Conservation (phyloP, 2,888 invertebrate species). For the Spialia ferax region DNA sequence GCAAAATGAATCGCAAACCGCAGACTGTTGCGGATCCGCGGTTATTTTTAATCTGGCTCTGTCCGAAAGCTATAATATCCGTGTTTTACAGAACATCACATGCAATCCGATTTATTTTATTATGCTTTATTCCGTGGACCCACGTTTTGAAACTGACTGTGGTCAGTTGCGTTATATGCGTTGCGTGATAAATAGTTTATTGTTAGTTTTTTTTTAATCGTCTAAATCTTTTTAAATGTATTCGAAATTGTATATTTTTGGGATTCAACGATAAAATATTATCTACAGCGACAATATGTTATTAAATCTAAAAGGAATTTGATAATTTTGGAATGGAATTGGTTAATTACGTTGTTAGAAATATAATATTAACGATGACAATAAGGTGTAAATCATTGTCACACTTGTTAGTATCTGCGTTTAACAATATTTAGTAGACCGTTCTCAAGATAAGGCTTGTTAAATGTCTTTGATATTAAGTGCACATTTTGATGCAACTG, state of each 20-base stretch:
- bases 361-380: neutral
- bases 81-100: constrained; percentile 44
- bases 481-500: neutral
- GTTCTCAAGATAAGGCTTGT: constrained; percentile 11
- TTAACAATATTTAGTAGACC: constrained; percentile 11
- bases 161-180: neutral
- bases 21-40: constrained; percentile 64
- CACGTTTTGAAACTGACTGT: neutral
- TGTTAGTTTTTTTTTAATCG: no score
- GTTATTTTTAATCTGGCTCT: constrained; percentile 61
- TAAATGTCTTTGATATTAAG: constrained; percentile 12
- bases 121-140: neutral
- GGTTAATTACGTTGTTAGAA: no score
- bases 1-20: constrained; percentile 70
- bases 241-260: no score
- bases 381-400: neutral
- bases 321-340: no score
- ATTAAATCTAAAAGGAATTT: no score
- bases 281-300: no score
- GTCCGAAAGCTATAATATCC: constrained; percentile 21
- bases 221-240: no score
- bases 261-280: no score
- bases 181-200: no score
- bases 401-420: constrained; percentile 15
- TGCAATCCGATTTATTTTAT: constrained; percentile 46